Evolutionary conservation across 2,113 vertebrate species (phyloP), one percentile per base, ranked within the genome.

Genomic region (Eurystomus gularis): DNA sequence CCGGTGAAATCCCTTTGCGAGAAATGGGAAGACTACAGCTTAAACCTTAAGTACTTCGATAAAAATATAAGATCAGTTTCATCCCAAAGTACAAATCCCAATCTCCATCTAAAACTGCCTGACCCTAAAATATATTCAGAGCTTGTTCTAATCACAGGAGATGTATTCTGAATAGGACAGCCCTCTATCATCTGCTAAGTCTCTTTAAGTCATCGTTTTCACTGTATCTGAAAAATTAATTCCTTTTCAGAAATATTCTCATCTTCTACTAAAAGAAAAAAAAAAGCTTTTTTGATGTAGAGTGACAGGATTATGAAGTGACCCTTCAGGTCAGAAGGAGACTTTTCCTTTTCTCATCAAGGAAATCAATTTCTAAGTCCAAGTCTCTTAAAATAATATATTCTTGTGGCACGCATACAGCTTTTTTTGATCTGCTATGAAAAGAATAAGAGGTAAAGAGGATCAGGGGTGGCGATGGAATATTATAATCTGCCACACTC

Each of bases 381-480:
- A 96, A 98, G 97, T 98, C 98, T 98, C 98, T 98, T 98, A 98
- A 98, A 98, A 98, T 98, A 98, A 98, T 98, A 98, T 97, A 98
- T 98, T 98, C 98, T 98, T 98, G 96, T 91, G 95, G 97, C 97
- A 98, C 23, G 92, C 97, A 97, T 79, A 28, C 97, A 97, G 98
- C 90, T 96, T 97, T 98, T 95, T 98, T 97, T 98, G 96, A 98
- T 98, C 98, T 98, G 96, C 97, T 98, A 98, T 98, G 98, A 98
- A 98, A 98, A 98, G 98, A 98, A 96, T 97, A 98, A 98, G 98
- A 98, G 97, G 98, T 97, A 98, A 98, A 98, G 98, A 98, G 98
- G 98, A 98, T 98, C 98, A 98, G 98, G 97, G 97, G 98, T 98
- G 98, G 97, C 75, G 96, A 97, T 97, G 97, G 97, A 98, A 98